Percentiles rank a stretch among this genome's conserved stretches.
These are phyloP conservation scores for Prionailurus viverrinus DNA, from an alignment of 2,113 vertebrate species.

Conservation along the genomic window DNA sequence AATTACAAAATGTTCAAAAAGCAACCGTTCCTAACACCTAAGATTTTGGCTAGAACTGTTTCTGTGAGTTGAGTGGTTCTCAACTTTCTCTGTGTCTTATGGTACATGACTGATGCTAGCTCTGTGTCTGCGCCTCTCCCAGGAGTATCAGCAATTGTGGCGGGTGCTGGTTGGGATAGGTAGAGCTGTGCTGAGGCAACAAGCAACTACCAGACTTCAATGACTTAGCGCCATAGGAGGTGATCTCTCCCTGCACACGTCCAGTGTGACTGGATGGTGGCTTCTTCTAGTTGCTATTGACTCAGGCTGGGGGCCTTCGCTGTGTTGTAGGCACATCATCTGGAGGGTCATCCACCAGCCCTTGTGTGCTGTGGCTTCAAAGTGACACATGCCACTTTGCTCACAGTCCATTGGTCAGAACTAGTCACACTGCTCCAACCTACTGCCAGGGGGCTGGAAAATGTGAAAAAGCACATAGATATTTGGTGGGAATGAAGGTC, in stretches of 20 bases:
- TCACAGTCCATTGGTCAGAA: background rate
- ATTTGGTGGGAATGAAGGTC: background rate
- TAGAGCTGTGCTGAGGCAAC: background rate
- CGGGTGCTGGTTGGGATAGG: fast-evolving
- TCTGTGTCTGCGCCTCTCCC: too few species aligned
- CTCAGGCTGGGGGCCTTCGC: background rate
- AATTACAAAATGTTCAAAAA: background rate
- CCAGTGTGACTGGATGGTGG: background rate
- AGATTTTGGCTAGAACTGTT: background rate
- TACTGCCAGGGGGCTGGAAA: background rate
- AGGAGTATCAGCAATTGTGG: fast-evolving
- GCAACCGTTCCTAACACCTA: background rate
- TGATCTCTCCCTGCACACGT: background rate
- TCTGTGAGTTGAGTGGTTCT: background rate
- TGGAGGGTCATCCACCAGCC: background rate
- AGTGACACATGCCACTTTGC: background rate
- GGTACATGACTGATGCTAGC: too few species aligned
- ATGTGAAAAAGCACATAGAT: background rate
- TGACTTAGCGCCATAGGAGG: background rate
- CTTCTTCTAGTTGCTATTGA: background rate
- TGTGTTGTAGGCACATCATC: background rate
- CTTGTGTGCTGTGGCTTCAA: background rate
- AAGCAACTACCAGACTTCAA: background rate
- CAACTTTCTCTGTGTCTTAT: background rate
- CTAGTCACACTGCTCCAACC: background rate